Evolutionary conservation across 2,113 vertebrate genomes (phyloP).

Genomic region (Struthidea cinerea): DNA sequence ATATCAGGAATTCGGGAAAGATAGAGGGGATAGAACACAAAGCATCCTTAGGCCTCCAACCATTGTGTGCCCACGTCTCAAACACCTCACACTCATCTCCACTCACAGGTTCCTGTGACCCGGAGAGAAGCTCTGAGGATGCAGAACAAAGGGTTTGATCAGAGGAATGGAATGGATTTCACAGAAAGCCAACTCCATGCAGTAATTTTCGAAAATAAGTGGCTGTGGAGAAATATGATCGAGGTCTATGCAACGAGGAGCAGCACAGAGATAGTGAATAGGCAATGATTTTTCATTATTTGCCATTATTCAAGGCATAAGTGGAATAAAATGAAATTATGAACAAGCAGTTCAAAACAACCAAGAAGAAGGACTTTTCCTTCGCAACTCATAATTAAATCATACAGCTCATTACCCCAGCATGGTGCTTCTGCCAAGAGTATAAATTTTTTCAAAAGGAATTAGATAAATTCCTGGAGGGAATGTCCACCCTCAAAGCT

Average conservation of each 20-base stretch:
- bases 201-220: conserved; percentile 9
- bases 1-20: neutral
- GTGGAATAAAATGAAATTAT: conserved; percentile 57
- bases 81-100: neutral
- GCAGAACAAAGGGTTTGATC: neutral
- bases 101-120: neutral
- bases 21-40: neutral
- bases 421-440: conserved; percentile 21
- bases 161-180: neutral
- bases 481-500: neutral
- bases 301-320: conserved; percentile 44
- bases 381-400: conserved; percentile 56
- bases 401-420: conserved; percentile 51
- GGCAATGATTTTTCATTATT: conserved; percentile 62
- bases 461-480: conserved; percentile 23
- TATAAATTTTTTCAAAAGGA: conserved; percentile 13
- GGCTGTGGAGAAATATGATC: conserved; percentile 20
- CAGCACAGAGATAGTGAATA: conserved; percentile 48
- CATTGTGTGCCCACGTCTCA: neutral
- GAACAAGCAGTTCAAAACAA: conserved; percentile 57
- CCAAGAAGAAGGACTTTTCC: conserved; percentile 31
- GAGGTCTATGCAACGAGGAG: conserved; percentile 23
- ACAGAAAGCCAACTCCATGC: neutral
- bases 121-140: neutral
- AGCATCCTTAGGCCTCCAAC: neutral